These are phyloP conservation scores for Eulacestoma nigropectus DNA, from an alignment of 2,113 vertebrate species.

Conservation along the genomic window DNA sequence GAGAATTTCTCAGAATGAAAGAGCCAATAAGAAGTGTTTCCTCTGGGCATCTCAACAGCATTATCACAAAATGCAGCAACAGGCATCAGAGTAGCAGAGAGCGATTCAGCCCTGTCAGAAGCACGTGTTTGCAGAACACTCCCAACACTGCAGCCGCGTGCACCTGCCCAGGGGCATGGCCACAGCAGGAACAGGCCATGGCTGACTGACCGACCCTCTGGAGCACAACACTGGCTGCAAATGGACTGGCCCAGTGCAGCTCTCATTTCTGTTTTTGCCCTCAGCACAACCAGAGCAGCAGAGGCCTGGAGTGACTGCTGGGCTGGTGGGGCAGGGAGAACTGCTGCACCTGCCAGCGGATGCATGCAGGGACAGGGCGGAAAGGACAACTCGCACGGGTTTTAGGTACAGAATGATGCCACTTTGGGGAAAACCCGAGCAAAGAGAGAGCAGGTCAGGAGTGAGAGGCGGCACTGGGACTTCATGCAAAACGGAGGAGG, in stretches of 20 bases:
- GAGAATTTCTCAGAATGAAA: slow-evolving; percentile 4
- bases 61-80: slow-evolving; percentile 1
- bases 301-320: neutral
- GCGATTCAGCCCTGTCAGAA: neutral
- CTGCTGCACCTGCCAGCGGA: rapidly evolving
- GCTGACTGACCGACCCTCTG: neutral
- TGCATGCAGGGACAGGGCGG: neutral
- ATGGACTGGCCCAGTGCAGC: neutral
- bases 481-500: slow-evolving; percentile 9
- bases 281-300: neutral
- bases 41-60: slow-evolving; percentile 17
- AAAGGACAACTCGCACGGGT: rapidly evolving
- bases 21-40: slow-evolving; percentile 2
- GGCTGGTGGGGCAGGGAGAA: neutral
- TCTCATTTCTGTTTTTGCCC: neutral
- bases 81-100: neutral
- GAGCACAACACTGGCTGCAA: neutral
- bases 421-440: neutral
- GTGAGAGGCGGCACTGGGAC: neutral
- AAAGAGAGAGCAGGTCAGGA: neutral
- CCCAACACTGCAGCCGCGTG: neutral
- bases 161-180: neutral
- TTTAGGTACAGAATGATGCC: neutral
- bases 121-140: neutral
- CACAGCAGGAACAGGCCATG: neutral